A percentile compares a stretch with the other conserved stretches of the same genome.
These are phyloP conservation scores for Frieseomelitta varia DNA, from an alignment of 1,140 invertebrate species.

Conservation along the genomic window DNA sequence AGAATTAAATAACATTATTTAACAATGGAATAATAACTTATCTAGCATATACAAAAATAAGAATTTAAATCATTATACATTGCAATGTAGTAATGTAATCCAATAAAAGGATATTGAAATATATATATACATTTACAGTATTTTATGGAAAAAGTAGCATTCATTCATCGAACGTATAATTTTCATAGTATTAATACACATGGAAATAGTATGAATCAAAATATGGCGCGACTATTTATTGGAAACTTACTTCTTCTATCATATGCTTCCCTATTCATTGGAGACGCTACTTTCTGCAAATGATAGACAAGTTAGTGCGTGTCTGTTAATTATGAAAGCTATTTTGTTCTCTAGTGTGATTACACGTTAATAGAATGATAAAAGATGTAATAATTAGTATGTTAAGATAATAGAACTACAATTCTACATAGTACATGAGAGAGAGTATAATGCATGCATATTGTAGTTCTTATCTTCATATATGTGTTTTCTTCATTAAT, in stretches of 20 bases:
- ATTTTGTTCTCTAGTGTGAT: background rate
- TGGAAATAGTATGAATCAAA: background rate
- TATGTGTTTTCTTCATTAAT: background rate
- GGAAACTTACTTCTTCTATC: background rate
- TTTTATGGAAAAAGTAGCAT: background rate
- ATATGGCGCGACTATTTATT: background rate
- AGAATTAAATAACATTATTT: background rate
- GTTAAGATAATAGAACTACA: background rate
- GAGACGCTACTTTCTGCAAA: conserved; percentile 35
- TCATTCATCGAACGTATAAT: background rate
- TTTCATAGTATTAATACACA: background rate
- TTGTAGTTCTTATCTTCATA: background rate
- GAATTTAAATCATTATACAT: background rate
- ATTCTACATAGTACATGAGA: no score
- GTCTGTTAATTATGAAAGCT: conserved; percentile 17
- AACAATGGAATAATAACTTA: background rate
- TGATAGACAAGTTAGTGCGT: conserved; percentile 36
- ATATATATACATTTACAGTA: no score
- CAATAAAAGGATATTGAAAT: no score
- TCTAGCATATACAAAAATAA: background rate
- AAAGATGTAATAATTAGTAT: background rate
- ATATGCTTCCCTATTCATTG: conserved; percentile 1
- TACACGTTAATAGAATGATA: background rate
- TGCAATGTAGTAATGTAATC: no score
- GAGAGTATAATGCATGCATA: background rate